Evolutionary conservation across 1,140 invertebrate species (phyloP).

Genomic region (Helicoverpa zea): DNA sequence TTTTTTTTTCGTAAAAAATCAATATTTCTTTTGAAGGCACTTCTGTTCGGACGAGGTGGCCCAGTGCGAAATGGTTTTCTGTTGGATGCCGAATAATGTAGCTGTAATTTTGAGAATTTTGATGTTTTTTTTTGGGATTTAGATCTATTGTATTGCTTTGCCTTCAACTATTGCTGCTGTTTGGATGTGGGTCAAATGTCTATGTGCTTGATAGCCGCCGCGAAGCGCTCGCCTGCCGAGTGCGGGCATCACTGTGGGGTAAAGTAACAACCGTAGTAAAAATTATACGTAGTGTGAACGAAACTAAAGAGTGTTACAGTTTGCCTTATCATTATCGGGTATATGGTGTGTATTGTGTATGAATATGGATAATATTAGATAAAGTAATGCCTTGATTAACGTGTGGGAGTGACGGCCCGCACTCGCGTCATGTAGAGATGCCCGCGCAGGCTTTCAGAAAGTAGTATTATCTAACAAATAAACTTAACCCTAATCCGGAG

Average conservation of each 20-base stretch:
- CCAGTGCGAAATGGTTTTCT: conserved; percentile 89
- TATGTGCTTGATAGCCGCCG: conserved; percentile 81
- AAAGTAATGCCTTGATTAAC: conserved; percentile 35
- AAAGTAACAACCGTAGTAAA: conserved; percentile 50
- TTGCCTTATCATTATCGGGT: conserved; percentile 45
- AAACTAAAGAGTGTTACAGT: conserved; percentile 50
- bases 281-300: conserved; percentile 59
- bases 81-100: conserved; percentile 74
- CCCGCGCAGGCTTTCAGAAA: conserved; percentile 76
- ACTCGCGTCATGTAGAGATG: conserved; percentile 54
- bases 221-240: conserved; percentile 70
- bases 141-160: conserved; percentile 77
- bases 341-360: conserved; percentile 52
- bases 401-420: conserved; percentile 62
- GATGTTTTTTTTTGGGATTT: conserved; percentile 69
- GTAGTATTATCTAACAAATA: conserved; percentile 85
- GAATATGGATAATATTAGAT: conserved; percentile 40
- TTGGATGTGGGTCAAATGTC: conserved; percentile 85
- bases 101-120: conserved; percentile 60
- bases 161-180: conserved; percentile 81
- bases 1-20: conserved; percentile 94
- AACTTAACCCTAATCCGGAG: conserved; percentile 84
- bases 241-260: conserved; percentile 59
- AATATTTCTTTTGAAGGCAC: conserved; percentile 93
- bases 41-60: conserved; percentile 96